Evolutionary conservation across 92 coral and sea anemone species (phyloP), one percentile per base, ranked within the genome.

Genomic region (Umimayanthus kanabou): DNA sequence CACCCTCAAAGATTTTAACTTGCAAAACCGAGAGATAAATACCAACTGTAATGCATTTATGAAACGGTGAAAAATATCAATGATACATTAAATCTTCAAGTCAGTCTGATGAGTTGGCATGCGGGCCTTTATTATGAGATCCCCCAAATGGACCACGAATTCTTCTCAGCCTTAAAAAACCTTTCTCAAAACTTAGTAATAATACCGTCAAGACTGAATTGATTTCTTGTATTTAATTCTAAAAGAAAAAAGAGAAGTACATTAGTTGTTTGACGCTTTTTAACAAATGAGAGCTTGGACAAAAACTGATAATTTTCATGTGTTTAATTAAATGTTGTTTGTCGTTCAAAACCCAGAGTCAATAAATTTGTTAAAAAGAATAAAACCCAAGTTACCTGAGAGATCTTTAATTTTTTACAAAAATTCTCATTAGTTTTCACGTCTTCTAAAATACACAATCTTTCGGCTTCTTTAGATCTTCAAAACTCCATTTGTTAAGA

Each of bases 321-420:
- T 26, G 20, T 80, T 80, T 50, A 39, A 50, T 26, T 11, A 1
- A 77, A 77, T 49, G 22, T 5, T 20, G 53, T 79, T 53, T 79
- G 23, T 79, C 22, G 40, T 53, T 79, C 30, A 28, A 25, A 33
- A 53, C 33, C 30, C 42, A 29, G 45, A 29, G 83, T 79, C 66
- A 79, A 79, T 79, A 79, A 79, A 58, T 15, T 15, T 55, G 49
- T 18, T 39, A 55, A 16, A 18, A 80, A 80, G 8, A 57, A 79
- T 18, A 33, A 57, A 80, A 80, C 15, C 57, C 22, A 33, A 82
- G 87, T 70, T 45, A 45, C 87, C 78, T 5, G 47, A 83, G 87
- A 28, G 66, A 83, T 83, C 55, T 83, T 9, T 33, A 43, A 42
- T 1, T 22, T 47, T 83, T 47, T 22, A 39, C 39, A 43, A 70